Evolutionary conservation across 92 coral and sea anemone species (phyloP), one percentile per base, ranked within the genome.

Genomic region (Epizoanthus illoricatus): DNA sequence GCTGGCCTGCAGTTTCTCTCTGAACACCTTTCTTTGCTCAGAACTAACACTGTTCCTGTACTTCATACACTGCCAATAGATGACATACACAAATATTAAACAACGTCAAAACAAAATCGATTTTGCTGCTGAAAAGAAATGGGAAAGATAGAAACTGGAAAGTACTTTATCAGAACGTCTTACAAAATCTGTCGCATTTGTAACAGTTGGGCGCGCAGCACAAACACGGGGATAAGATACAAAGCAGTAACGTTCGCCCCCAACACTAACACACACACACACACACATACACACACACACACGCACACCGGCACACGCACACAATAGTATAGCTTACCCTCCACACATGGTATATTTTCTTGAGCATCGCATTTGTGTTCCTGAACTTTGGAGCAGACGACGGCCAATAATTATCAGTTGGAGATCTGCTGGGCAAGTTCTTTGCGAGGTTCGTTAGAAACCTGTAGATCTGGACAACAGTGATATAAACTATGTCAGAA

Each of bases 1-100:
- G 78, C 98, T 95, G 71, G 98, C 98, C 74, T 95, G 94, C 17
- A 88, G 86, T 71, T 95, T 95, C 75, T 95, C 98, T 54, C 82
- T 84, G n/a, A 95, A 76, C 64, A 89, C 85, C 62, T 65, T 86
- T 21, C 58, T 82, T 67, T 61, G 80, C 52, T 86, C 91, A 9
- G 87, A 73, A 69, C 81, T 80, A 3, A 91, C 52, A 18, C 90
- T 74, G 52, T 89, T 85, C 33, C 98, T 87, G 91, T 87, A 95
- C 79, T 89, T 92, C 84, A 85, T 91, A 80, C 98, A 92, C 98
- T 95, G 73, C 33, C 60, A 36, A 74, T 43, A 57, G 23, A 83
- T 47, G 5, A 74, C 71, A 19, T 61, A 56, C 33, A 42, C 7
- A 11, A 15, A 12, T 56, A 70, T 56, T 39, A 65, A 45, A 28